These are phyloP conservation scores for Chymomyza fuscimana DNA, from an alignment of 2,888 invertebrate genomes.

Conservation along the genomic window DNA sequence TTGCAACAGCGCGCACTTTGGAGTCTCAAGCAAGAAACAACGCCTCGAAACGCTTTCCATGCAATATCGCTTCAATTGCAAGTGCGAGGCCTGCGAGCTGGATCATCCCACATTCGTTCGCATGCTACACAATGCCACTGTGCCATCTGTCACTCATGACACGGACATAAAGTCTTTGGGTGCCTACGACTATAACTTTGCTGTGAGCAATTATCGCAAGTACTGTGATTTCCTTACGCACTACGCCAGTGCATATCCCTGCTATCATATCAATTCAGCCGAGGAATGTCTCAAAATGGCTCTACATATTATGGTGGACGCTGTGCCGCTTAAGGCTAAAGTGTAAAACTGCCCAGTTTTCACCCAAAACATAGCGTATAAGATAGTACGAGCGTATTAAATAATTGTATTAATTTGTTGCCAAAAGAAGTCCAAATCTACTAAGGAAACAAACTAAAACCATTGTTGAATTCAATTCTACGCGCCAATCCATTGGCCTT, in stretches of 20 bases:
- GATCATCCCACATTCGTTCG: slow-evolving; percentile 84
- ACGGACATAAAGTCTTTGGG: slow-evolving; percentile 71
- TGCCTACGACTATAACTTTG: slow-evolving; percentile 76
- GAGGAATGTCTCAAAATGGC: slow-evolving; percentile 80
- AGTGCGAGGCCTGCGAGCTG: slow-evolving; percentile 86
- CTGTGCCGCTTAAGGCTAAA: slow-evolving; percentile 78
- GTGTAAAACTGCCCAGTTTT: slow-evolving; percentile 55
- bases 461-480: slow-evolving; percentile 33
- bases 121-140: slow-evolving; percentile 75
- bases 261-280: slow-evolving; percentile 75
- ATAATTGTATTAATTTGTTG: slow-evolving; percentile 37
- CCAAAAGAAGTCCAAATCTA: slow-evolving; percentile 45
- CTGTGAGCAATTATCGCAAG: slow-evolving; percentile 72
- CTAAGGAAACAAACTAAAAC: slow-evolving; percentile 21
- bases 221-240: slow-evolving; percentile 76
- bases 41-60: slow-evolving; percentile 83
- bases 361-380: slow-evolving; percentile 21
- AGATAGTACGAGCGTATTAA: slow-evolving; percentile 27
- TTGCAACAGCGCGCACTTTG: slow-evolving; percentile 85
- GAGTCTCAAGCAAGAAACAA: slow-evolving; percentile 81
- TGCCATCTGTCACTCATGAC: slow-evolving; percentile 74
- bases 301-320: slow-evolving; percentile 77
- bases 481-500: not conserved
- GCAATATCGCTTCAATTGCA: slow-evolving; percentile 90
- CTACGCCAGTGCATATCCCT: slow-evolving; percentile 75